phyloP scores from a whole-genome alignment of 1,140 invertebrate genomes.

The Nymphalis io region DNA sequence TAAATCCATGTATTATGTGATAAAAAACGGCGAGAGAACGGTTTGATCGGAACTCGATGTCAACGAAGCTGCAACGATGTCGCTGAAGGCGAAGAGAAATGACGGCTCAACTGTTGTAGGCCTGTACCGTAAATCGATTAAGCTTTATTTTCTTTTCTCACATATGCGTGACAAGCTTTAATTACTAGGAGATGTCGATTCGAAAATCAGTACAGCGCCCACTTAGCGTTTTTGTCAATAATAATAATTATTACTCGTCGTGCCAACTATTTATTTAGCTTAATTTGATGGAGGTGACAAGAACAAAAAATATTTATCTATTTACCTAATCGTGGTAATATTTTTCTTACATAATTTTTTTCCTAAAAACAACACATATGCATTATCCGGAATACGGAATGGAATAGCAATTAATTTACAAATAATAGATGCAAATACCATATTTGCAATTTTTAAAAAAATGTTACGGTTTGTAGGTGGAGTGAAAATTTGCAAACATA shows the following conservation, averaged over 20 bases:
- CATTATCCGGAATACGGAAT: too few relatives aligned
- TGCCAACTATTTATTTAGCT: neutral
- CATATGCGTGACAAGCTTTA: conserved; percentile 72
- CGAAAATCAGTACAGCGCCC: conserved; percentile 65
- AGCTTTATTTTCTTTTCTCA: conserved; percentile 59
- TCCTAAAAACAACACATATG: too few relatives aligned
- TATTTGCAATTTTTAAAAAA: too few relatives aligned
- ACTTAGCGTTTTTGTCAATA: conserved; percentile 65
- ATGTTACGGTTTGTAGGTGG: too few relatives aligned
- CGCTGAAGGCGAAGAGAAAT: conserved; percentile 41
- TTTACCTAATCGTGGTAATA: too few relatives aligned
- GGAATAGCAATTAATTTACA: too few relatives aligned
- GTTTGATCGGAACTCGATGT: conserved; percentile 1
- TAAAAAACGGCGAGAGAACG: conserved; percentile 32
- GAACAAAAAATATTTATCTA: too few relatives aligned
- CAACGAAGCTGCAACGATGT: neutral
- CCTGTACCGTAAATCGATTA: conserved; percentile 72
- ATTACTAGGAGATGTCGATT: conserved; percentile 75
- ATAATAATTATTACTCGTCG: conserved; percentile 55
- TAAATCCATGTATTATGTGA: conserved; percentile 56
- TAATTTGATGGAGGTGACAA: neutral
- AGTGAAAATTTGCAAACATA: too few relatives aligned
- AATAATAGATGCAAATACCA: too few relatives aligned
- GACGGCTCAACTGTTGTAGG: conserved; percentile 51
- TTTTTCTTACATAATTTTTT: too few relatives aligned